Conservation (phyloP, 2,888 invertebrate genomes). For the Cotesia congregata region DNA sequence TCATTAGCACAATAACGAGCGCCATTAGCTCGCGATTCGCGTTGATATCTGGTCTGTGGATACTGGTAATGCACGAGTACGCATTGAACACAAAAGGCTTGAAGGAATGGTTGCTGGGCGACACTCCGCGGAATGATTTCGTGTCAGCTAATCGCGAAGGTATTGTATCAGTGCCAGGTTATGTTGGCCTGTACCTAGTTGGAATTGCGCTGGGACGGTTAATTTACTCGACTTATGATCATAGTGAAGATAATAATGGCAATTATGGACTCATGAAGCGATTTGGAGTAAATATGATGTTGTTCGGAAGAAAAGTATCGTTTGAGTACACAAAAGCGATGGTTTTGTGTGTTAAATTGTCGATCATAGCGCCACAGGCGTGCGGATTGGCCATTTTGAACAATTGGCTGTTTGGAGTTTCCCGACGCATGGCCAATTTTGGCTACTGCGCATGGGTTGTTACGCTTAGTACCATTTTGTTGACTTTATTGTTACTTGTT, state of each 20-base stretch:
- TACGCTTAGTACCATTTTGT: constrained; percentile 75
- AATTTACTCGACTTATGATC: constrained; percentile 65
- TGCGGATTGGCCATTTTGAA: constrained; percentile 72
- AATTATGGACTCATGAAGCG: constrained; percentile 37
- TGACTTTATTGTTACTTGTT: constrained; percentile 73
- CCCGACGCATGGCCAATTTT: constrained; percentile 87
- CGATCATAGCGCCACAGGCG: constrained; percentile 56
- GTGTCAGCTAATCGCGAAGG: constrained; percentile 93
- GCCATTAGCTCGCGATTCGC: constrained; percentile 72
- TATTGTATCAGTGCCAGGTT: constrained; percentile 87
- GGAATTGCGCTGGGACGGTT: constrained; percentile 77
- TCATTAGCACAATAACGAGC: constrained; percentile 77
- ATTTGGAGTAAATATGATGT: constrained; percentile 46
- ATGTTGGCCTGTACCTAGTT: constrained; percentile 85
- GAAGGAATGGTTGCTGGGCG: constrained; percentile 80
- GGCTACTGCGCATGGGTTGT: constrained; percentile 86
- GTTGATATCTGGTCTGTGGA: constrained; percentile 73
- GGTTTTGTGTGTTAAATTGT: constrained; percentile 62
- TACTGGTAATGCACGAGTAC: constrained; percentile 78
- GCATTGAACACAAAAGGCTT: constrained; percentile 75
- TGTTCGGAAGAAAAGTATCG: constrained; percentile 47
- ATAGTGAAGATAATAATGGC: constrained; percentile 26
- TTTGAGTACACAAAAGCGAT: constrained; percentile 56
- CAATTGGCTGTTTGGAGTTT: constrained; percentile 75
- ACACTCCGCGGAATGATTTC: constrained; percentile 74